Conservation (phyloP, 2,797 vertebrate genomes). For the Mallotus villosus region DNA sequence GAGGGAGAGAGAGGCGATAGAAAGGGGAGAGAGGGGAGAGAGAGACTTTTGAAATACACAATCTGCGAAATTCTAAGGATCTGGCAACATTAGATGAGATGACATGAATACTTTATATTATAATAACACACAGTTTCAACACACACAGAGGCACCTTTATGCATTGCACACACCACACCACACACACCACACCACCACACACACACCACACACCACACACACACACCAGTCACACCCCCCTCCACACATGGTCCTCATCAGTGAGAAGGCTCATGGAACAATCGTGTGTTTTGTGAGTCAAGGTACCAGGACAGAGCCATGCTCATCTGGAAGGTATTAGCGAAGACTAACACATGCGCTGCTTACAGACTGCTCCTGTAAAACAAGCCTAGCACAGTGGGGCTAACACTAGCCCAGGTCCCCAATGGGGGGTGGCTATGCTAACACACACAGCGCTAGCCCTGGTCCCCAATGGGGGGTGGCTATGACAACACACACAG, state of each 20-base stretch:
- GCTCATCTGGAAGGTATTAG: constrained; percentile 45
- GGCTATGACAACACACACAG: too few relatives aligned
- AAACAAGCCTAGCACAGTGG: background rate
- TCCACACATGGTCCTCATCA: constrained; percentile 41
- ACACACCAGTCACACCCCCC: constrained; percentile 17
- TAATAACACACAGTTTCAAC: background rate
- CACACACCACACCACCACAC: background rate
- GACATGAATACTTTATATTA: background rate
- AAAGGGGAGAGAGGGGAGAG: background rate
- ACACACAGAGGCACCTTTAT: constrained; percentile 6
- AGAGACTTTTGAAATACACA: background rate
- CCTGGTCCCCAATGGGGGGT: too few relatives aligned
- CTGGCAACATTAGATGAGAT: too few relatives aligned
- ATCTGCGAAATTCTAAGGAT: background rate
- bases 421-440: too few relatives aligned
- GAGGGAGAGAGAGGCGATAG: too few relatives aligned
- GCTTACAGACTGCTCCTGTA: constrained; percentile 23
- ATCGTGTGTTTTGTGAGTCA: constrained; percentile 32
- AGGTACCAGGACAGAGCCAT: constrained; percentile 9
- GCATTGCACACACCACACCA: background rate
- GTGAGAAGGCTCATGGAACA: constrained; percentile 33
- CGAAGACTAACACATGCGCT: constrained; percentile 23
- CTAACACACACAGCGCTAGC: too few relatives aligned
- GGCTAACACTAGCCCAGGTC: background rate
- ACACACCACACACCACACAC: constrained; percentile 13